phyloP scores from a whole-genome alignment of 2,888 invertebrate genomes.

The Lithophane leautieri region DNA sequence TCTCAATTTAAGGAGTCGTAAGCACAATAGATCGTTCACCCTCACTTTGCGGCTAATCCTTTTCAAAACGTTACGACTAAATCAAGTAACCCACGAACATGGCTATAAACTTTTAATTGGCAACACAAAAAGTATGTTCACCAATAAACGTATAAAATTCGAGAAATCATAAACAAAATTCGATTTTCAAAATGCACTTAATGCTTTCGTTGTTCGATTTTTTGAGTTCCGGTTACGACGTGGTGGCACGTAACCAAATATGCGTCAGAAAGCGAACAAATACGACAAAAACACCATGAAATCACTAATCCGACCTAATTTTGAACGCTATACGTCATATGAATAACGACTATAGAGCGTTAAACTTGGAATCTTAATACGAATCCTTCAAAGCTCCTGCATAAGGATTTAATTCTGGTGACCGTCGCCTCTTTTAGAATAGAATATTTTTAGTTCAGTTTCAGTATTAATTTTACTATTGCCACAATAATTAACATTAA shows the following conservation, averaged over 20 bases:
- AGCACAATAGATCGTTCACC: slow-evolving; percentile 37
- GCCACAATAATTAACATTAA: neutral
- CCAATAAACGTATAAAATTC: neutral
- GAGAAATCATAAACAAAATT: slow-evolving; percentile 21
- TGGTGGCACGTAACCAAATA: slow-evolving; percentile 73
- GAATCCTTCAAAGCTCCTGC: slow-evolving; percentile 67
- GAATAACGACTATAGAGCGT: slow-evolving; percentile 78
- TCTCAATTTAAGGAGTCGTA: slow-evolving; percentile 35
- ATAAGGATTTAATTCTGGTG: slow-evolving; percentile 61
- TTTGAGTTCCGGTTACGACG: slow-evolving; percentile 69
- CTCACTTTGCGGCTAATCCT: slow-evolving; percentile 7
- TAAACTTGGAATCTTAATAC: slow-evolving; percentile 74
- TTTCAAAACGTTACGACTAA: slow-evolving; percentile 9
- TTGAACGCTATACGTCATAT: slow-evolving; percentile 80
- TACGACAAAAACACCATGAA: slow-evolving; percentile 77
- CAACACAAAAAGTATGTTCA: slow-evolving; percentile 20
- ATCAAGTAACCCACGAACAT: slow-evolving; percentile 26
- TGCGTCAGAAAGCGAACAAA: slow-evolving; percentile 64
- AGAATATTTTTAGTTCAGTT: neutral
- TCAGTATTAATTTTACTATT: neutral
- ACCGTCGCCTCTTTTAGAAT: slow-evolving; percentile 68
- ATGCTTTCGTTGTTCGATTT: slow-evolving; percentile 60
- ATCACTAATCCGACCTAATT: slow-evolving; percentile 86
- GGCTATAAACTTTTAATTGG: slow-evolving; percentile 37
- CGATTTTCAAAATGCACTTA: slow-evolving; percentile 28